A percentile compares a stretch with the other conserved stretches of the same genome.
Evolutionary conservation across 2,113 vertebrate species (phyloP).

Genomic region (Aix galericulata): DNA sequence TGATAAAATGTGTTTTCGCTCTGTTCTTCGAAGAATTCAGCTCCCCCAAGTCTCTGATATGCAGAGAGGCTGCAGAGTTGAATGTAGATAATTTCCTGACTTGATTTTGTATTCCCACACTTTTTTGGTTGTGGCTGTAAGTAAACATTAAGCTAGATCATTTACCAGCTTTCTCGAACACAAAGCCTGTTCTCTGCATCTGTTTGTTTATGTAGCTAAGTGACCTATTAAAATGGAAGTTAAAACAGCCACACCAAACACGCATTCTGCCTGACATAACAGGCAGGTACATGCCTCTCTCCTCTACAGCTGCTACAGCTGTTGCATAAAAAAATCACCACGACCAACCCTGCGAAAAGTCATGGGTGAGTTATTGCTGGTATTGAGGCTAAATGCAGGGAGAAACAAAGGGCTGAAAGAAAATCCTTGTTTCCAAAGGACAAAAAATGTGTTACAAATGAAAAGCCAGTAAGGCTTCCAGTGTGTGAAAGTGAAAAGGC

Average conservation of each 20-base stretch:
- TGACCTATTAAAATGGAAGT: conserved; percentile 7
- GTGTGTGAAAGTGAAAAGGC: not conserved
- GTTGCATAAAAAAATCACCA: not conserved
- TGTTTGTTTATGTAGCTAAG: conserved; percentile 63
- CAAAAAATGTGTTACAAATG: not conserved
- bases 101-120: not conserved
- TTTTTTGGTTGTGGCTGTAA: not conserved
- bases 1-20: not conserved
- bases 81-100: not conserved
- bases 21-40: not conserved
- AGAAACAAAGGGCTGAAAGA: not conserved
- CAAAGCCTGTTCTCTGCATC: not conserved
- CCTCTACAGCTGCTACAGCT: not conserved
- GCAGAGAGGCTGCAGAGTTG: not conserved
- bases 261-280: conserved; percentile 19
- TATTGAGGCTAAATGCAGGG: not conserved
- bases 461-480: not conserved
- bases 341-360: not conserved
- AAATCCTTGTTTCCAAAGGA: not conserved
- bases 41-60: not conserved
- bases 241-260: conserved; percentile 42
- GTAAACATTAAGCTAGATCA: not conserved
- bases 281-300: conserved; percentile 40
- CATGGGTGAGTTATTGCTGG: not conserved
- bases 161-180: not conserved